phyloP scores from a whole-genome alignment of 2,888 invertebrate species.

The Sympetrum striolatum region DNA sequence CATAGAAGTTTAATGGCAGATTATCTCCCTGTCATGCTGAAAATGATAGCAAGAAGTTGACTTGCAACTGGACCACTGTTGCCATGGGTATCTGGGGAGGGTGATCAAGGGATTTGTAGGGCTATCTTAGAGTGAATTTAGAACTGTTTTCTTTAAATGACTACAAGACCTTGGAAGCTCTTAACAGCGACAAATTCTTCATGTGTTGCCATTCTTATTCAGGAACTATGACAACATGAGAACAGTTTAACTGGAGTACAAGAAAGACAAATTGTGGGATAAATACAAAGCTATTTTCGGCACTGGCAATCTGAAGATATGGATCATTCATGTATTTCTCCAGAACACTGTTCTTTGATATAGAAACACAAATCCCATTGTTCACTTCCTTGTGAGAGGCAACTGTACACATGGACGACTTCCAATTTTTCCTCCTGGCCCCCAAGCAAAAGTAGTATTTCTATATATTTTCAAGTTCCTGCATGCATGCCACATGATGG shows the following conservation, averaged over 20 bases:
- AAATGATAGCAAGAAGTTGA: constrained; percentile 34
- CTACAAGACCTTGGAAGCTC: constrained; percentile 44
- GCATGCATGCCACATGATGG: constrained; percentile 13
- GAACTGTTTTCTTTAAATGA: constrained; percentile 35
- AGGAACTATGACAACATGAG: constrained; percentile 41
- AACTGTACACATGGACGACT: constrained; percentile 37
- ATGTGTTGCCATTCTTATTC: constrained; percentile 44
- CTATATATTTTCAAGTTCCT: constrained; percentile 24
- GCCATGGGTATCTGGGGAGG: constrained; percentile 3
- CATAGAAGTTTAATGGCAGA: constrained; percentile 15
- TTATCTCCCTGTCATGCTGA: constrained; percentile 34
- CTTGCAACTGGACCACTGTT: constrained; percentile 39
- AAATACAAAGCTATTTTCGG: constrained; percentile 35
- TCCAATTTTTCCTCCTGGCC: not conserved
- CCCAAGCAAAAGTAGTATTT: constrained; percentile 15
- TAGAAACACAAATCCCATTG: constrained; percentile 36
- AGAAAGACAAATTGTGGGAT: constrained; percentile 38
- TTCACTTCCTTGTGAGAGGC: constrained; percentile 27
- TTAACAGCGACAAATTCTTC: constrained; percentile 45
- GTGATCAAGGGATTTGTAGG: constrained; percentile 24
- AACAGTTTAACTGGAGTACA: constrained; percentile 34
- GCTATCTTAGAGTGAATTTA: constrained; percentile 30
- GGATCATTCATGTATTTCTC: constrained; percentile 22
- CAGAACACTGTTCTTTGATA: constrained; percentile 42
- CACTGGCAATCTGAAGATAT: constrained; percentile 44